Evolutionary conservation across 2,797 vertebrate species (phyloP).

Genomic region (Varecia variegata): DNA sequence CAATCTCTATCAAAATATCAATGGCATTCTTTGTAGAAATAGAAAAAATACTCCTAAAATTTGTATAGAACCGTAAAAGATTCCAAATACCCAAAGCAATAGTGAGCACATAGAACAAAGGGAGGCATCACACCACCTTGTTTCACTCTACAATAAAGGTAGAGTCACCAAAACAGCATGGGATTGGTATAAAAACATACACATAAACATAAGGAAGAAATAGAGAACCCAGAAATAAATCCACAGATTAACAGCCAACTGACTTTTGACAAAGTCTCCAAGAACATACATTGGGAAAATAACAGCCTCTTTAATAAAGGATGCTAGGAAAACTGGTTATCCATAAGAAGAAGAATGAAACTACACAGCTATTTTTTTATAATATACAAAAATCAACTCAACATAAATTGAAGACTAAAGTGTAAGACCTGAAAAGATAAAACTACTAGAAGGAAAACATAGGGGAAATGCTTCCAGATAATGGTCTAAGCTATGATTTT

Average conservation of each 20-base stretch:
- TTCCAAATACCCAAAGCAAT: too few species aligned
- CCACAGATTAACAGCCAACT: neutral
- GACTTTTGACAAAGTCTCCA: neutral
- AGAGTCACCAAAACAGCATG: too few species aligned
- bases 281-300: neutral
- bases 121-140: too few species aligned
- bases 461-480: neutral
- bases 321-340: neutral
- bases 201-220: too few species aligned
- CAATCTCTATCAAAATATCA: too few species aligned
- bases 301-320: neutral
- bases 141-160: too few species aligned
- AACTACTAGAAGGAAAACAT: neutral
- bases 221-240: neutral
- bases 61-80: too few species aligned
- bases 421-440: neutral
- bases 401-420: neutral
- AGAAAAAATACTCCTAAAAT: too few species aligned
- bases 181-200: too few species aligned
- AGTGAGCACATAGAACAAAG: too few species aligned
- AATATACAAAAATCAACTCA: neutral
- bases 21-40: too few species aligned
- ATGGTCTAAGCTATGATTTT: neutral
- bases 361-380: neutral
- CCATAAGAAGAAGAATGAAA: neutral